A percentile compares a stretch with the other conserved stretches of the same genome.
Evolutionary conservation across 2,797 vertebrate species (phyloP).

Genomic region (Centropyge bicolor): DNA sequence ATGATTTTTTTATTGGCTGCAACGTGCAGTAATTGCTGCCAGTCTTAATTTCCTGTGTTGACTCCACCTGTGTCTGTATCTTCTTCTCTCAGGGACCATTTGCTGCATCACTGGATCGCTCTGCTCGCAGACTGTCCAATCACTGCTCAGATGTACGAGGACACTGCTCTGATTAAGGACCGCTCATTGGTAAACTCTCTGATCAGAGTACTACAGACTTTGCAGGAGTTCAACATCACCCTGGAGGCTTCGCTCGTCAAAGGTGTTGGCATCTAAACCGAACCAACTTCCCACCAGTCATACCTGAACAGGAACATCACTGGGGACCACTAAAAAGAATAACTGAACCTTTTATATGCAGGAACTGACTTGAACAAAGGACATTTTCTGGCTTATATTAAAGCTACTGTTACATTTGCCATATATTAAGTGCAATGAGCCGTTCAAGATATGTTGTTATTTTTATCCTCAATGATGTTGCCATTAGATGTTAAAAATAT

Average conservation of each 20-base stretch:
- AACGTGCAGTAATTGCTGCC: not conserved
- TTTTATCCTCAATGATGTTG: conserved; percentile 83
- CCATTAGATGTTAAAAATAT: conserved; percentile 85
- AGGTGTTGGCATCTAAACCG: conserved; percentile 90
- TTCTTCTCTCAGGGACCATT: conserved; percentile 90
- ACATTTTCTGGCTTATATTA: conserved; percentile 94
- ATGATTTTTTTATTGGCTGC: not conserved
- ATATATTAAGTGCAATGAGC: conserved; percentile 92
- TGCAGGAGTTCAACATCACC: conserved; percentile 99
- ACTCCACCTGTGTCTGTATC: conserved; percentile 2
- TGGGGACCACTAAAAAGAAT: conserved; percentile 77
- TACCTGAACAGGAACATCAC: conserved; percentile 68
- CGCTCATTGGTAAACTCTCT: conserved; percentile 97
- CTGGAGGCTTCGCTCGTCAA: conserved; percentile 97
- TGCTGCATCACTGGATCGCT: conserved; percentile 98
- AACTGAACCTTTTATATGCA: conserved; percentile 82
- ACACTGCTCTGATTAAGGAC: conserved; percentile 94
- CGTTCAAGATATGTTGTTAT: conserved; percentile 87
- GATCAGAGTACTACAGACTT: conserved; percentile 97
- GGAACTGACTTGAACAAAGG: conserved; percentile 91
- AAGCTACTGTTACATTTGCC: conserved; percentile 95
- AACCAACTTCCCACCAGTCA: conserved; percentile 47
- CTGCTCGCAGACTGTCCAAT: conserved; percentile 97
- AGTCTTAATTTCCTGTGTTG: not conserved
- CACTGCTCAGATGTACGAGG: conserved; percentile 99